Evolutionary conservation across 1,140 invertebrate genomes (phyloP), one percentile per base, ranked within the genome.

Genomic region (Micrasema longulum): DNA sequence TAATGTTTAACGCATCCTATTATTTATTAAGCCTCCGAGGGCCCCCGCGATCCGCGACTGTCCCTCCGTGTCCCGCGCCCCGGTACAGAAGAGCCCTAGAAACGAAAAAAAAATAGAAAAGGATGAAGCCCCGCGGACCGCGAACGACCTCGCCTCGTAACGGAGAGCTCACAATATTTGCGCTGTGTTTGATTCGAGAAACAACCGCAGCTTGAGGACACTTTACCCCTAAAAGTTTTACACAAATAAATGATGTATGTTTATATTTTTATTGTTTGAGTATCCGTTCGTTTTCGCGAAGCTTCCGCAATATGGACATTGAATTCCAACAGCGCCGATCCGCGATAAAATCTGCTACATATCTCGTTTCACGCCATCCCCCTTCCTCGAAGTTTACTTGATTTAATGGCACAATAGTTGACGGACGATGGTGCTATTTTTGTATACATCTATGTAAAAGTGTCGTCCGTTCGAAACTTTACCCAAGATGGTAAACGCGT

Each of bases 1-100:
- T 50, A 50, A 31, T 53, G 64, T 53, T 36, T 38, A 52, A 50
- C 64, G 64, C 64, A 20, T 52, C 31, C 48, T 38, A 38, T 38
- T 66, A 53, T 66, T 53, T 53, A 36, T 38, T 16, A 7, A 50
- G 64, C 64, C 52, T 6, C 36, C 20, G 38, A 41, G 48, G 22
- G 52, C 23, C 55, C 53, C 47, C 14, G 47, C 35, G 26, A 31
- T 16, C 63, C 38, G 35, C 16, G 23, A 14, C 48, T 14, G 12
- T n/a, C 16, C 63, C 38, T 50, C 14, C 55, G 35, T 22, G 57
- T 45, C 43, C 38, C 26, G 18, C 45, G n/a, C 38, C 20, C 52
- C 48, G 45, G 12, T 9, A 31, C 26, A 31, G 7, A 31, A 31
- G 7, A 26, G 50, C 9, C 64, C 23, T 20, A 52, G 67, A 36